Conservation (phyloP, 2,113 vertebrate genomes). For the Scartelaos histophorus region DNA sequence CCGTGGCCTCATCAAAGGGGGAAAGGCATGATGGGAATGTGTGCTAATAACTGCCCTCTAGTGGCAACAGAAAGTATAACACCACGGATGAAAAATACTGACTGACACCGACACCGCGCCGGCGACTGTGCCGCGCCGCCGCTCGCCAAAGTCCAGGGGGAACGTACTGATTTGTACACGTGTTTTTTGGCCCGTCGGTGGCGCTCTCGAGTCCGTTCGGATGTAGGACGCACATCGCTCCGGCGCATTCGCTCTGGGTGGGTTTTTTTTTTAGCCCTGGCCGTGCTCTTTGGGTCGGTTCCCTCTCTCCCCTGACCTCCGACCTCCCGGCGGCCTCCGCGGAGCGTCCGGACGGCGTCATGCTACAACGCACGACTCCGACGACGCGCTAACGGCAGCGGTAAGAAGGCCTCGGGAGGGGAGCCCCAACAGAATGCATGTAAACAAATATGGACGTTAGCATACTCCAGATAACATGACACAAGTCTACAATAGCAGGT, state of each 20-base stretch:
- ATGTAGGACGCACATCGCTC: conserved; percentile 6
- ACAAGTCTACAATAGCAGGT: conserved; percentile 72
- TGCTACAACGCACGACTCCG: conserved; percentile 65
- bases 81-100: conserved; percentile 39
- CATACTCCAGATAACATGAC: conserved; percentile 72
- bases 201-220: conserved; percentile 22
- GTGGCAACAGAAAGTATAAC: conserved; percentile 33
- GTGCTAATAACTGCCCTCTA: conserved; percentile 46
- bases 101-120: conserved; percentile 45
- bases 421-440: conserved; percentile 47
- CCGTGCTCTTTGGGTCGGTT: conserved; percentile 53
- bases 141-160: conserved; percentile 25
- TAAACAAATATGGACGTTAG: conserved; percentile 70
- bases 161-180: conserved; percentile 13
- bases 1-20: conserved; percentile 22
- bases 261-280: conserved; percentile 10
- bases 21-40: conserved; percentile 36
- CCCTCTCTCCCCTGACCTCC: conserved; percentile 37
- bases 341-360: conserved; percentile 51
- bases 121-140: conserved; percentile 37
- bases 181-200: conserved; percentile 36
- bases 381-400: conserved; percentile 21
- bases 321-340: conserved; percentile 16
- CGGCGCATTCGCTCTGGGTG: conserved; percentile 6
- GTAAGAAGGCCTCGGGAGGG: conserved; percentile 51